Conservation (phyloP, 2,797 vertebrate species). For the Prunella strophiata region DNA sequence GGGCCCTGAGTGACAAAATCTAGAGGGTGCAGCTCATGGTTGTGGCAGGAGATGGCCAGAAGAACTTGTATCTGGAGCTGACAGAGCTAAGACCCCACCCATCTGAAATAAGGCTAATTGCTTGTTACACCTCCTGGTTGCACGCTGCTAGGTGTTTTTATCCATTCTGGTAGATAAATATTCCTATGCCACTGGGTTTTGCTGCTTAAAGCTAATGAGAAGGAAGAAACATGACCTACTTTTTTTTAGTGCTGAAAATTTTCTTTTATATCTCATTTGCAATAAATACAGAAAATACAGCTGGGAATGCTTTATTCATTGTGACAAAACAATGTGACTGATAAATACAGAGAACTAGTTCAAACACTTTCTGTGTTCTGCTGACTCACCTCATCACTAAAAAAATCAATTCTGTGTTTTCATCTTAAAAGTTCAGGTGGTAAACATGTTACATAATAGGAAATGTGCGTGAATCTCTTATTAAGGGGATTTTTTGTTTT, state of each 20-base stretch:
- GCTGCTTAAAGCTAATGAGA: constrained; percentile 5
- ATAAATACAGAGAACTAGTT: not conserved
- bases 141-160: not conserved
- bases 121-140: not conserved
- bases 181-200: not conserved
- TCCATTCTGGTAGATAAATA: not conserved
- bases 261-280: constrained; percentile 9
- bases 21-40: accelerated
- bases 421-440: not conserved
- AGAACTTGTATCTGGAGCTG: not conserved
- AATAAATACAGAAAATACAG: not conserved
- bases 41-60: not conserved
- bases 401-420: not conserved
- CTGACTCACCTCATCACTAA: not conserved
- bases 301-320: not conserved
- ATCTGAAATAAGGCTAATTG: not conserved
- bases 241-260: not conserved
- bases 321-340: not conserved
- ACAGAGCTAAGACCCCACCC: not conserved
- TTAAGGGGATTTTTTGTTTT: not conserved
- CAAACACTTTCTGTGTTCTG: not conserved
- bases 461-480: not conserved
- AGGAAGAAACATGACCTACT: not conserved
- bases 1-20: not conserved
- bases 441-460: not conserved